phyloP scores from a whole-genome alignment of 2,888 invertebrate genomes.

The Lypha dubia region DNA sequence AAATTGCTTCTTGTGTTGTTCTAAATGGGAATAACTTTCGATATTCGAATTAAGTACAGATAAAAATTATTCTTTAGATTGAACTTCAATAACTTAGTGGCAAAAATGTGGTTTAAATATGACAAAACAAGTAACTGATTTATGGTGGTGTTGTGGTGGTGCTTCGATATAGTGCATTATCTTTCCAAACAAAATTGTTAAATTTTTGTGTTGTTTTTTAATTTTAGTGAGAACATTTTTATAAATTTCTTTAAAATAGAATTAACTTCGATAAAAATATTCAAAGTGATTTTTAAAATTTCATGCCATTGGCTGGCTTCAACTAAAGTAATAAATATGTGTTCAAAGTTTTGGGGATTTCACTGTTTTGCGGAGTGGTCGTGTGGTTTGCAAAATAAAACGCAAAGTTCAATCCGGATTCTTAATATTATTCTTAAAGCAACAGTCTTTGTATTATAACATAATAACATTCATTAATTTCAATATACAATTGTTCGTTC shows the following conservation, averaged over 20 bases:
- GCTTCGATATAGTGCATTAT: conserved; percentile 43
- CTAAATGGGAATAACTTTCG: conserved; percentile 9
- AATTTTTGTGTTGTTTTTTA: conserved; percentile 54
- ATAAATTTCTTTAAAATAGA: conserved; percentile 29
- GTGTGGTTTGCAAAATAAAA: conserved; percentile 5
- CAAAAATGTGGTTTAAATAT: conserved; percentile 50
- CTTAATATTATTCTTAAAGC: neutral
- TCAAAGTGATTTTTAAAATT: conserved; percentile 36
- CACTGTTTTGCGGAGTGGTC: neutral
- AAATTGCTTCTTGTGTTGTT: conserved; percentile 23
- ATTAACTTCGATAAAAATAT: neutral
- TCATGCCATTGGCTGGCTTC: neutral
- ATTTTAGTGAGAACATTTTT: conserved; percentile 52
- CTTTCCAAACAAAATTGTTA: conserved; percentile 1
- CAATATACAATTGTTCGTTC: neutral
- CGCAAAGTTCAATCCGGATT: neutral
- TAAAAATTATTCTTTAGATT: neutral
- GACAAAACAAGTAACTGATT: neutral
- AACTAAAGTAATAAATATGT: conserved; percentile 1
- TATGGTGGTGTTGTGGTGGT: conserved; percentile 54
- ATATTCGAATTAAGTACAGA: neutral
- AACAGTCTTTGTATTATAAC: conserved; percentile 18
- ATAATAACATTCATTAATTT: conserved; percentile 1
- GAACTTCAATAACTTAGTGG: conserved; percentile 32
- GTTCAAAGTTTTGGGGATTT: neutral